These are phyloP conservation scores for Condylura cristata DNA, from an alignment of 2,113 vertebrate genomes.

Conservation along the genomic window DNA sequence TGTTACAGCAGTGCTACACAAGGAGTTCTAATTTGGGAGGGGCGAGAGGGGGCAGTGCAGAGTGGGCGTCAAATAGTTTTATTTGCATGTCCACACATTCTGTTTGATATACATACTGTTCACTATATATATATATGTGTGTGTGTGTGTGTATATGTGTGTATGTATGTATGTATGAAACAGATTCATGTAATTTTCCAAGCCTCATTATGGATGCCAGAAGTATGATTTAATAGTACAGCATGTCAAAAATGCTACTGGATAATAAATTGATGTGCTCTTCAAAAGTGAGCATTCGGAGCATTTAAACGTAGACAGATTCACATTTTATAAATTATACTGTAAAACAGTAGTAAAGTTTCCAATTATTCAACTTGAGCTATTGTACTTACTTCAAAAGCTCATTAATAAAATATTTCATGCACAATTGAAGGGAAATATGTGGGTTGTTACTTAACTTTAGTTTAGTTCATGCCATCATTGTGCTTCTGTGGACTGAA, in stretches of 20 bases:
- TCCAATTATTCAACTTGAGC: conserved; percentile 22
- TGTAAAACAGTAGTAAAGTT: background rate
- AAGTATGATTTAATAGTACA: conserved; percentile 68
- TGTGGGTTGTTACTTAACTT: background rate
- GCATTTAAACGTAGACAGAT: background rate
- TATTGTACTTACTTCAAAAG: conserved; percentile 43
- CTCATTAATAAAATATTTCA: conserved; percentile 36
- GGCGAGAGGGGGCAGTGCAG: too few species aligned
- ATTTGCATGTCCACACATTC: conserved; percentile 84
- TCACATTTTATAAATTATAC: conserved; percentile 65
- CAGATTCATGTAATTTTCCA: conserved; percentile 71
- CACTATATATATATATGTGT: conserved; percentile 84
- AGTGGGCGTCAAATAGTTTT: conserved; percentile 84
- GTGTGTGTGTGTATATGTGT: too few species aligned
- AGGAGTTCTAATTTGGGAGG: conserved; percentile 83
- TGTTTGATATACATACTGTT: conserved; percentile 79
- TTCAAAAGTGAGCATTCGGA: conserved; percentile 55
- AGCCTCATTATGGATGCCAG: conserved; percentile 66
- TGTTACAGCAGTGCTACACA: conserved; percentile 82
- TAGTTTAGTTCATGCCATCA: background rate
- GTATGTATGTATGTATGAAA: conserved; percentile 82
- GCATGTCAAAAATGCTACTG: conserved; percentile 41
- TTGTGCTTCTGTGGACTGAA: background rate
- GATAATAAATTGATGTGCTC: background rate
- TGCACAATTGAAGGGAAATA: conserved; percentile 16